A percentile compares a stretch with the other conserved stretches of the same genome.
phyloP scores from a whole-genome alignment of 2,113 vertebrate species.

The Phrynocephalus versicolor region DNA sequence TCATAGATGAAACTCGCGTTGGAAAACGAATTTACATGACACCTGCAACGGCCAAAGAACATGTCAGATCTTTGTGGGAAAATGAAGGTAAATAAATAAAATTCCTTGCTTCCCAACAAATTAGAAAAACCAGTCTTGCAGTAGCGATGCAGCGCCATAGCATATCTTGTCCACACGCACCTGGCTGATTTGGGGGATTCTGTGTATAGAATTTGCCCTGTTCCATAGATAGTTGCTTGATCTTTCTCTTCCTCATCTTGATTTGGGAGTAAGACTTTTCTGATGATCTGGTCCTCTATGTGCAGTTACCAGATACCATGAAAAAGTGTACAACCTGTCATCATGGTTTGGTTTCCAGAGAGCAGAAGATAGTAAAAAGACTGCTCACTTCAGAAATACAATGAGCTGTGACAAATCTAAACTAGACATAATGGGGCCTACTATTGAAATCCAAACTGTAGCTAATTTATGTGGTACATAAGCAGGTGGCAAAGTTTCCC shows the following conservation, averaged over 20 bases:
- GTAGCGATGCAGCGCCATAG: neutral
- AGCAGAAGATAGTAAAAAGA: neutral
- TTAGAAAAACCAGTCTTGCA: neutral
- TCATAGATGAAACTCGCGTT: conserved; percentile 71
- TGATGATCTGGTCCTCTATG: neutral
- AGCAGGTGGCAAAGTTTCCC: neutral
- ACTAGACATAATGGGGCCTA: too few species aligned
- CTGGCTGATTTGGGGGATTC: neutral
- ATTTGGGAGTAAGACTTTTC: neutral
- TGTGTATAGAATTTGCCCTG: neutral
- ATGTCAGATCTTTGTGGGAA: conserved; percentile 83
- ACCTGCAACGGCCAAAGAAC: conserved; percentile 84
- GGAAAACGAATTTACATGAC: conserved; percentile 90
- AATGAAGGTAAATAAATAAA: conserved; percentile 83
- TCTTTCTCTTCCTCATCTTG: neutral
- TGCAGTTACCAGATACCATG: neutral
- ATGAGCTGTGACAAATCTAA: neutral
- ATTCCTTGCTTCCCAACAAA: neutral
- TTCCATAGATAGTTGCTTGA: neutral
- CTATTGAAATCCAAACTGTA: neutral
- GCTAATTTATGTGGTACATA: neutral
- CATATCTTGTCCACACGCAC: too few species aligned
- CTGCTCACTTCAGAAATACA: neutral
- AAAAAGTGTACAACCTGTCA: neutral
- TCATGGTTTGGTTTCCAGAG: neutral